Evolutionary conservation across 2,113 vertebrate species (phyloP).

Genomic region (Gopherus flavomarginatus): DNA sequence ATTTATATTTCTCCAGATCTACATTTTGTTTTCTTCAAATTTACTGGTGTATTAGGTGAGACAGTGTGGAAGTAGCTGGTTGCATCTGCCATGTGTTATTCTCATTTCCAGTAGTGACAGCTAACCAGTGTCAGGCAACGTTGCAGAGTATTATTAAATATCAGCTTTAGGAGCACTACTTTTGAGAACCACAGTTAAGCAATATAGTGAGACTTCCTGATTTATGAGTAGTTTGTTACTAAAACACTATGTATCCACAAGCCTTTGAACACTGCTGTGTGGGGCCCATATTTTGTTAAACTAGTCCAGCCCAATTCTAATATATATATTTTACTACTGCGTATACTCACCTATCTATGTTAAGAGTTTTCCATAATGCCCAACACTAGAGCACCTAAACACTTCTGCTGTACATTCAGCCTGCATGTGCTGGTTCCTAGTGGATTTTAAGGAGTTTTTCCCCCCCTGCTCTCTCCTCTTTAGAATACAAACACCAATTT

Average conservation of each 20-base stretch:
- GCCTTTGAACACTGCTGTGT: not conserved
- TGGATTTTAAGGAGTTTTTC: not conserved
- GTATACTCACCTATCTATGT: not conserved
- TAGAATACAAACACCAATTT: not conserved
- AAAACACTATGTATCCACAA: not conserved
- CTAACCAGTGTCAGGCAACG: not conserved
- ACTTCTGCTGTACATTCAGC: not conserved
- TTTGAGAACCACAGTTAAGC: not conserved
- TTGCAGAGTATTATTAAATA: not conserved
- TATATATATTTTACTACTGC: not conserved
- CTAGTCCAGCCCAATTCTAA: not conserved
- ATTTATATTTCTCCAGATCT: not conserved
- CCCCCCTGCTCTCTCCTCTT: accelerated
- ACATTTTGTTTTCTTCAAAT: not conserved
- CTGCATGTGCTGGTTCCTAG: not conserved
- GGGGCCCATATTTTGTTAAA: not conserved
- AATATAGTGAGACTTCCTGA: not conserved
- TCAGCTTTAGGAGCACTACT: not conserved
- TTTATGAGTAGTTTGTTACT: not conserved
- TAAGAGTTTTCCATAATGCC: not conserved
- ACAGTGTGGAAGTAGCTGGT: not conserved
- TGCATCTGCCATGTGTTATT: not conserved
- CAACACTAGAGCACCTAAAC: not conserved
- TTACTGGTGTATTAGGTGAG: not conserved
- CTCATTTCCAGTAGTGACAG: not conserved